These are phyloP conservation scores for Salvelinus sp. DNA, from an alignment of 2,113 vertebrate species.

Conservation along the genomic window DNA sequence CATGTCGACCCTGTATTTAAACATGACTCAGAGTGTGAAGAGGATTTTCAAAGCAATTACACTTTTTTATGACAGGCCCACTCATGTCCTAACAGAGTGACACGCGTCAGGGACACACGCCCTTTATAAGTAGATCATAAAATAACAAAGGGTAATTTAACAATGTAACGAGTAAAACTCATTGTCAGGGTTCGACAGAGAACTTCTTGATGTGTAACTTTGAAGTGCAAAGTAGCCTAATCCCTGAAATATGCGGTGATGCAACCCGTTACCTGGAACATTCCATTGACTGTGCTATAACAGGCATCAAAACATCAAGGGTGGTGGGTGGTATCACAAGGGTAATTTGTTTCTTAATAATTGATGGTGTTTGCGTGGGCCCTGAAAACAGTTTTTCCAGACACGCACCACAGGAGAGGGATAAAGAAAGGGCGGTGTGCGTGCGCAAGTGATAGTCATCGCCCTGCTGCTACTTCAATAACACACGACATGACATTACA, in stretches of 20 bases:
- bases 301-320: conserved; percentile 52
- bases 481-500: conserved; percentile 56
- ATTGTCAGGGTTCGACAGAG: conserved; percentile 15
- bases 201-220: conserved; percentile 10
- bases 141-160: neutral
- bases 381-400: conserved; percentile 75
- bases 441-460: conserved; percentile 68
- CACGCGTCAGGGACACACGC: conserved; percentile 48
- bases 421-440: conserved; percentile 55
- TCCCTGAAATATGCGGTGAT: conserved; percentile 34
- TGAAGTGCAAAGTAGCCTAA: conserved; percentile 23
- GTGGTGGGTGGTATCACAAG: conserved; percentile 54
- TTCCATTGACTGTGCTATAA: conserved; percentile 54
- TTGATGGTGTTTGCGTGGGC: conserved; percentile 75
- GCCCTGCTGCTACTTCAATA: conserved; percentile 54
- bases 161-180: neutral
- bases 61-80: conserved; percentile 58
- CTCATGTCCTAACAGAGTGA: conserved; percentile 55
- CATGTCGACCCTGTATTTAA: conserved; percentile 66
- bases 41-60: conserved; percentile 50
- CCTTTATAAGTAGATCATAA: neutral
- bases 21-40: conserved; percentile 63
- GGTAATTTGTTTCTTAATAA: conserved; percentile 75
- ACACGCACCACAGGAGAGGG: conserved; percentile 65
- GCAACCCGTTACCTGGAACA: conserved; percentile 53